These are phyloP conservation scores for Agrotis puta DNA, from an alignment of 2,888 invertebrate species.

Conservation along the genomic window DNA sequence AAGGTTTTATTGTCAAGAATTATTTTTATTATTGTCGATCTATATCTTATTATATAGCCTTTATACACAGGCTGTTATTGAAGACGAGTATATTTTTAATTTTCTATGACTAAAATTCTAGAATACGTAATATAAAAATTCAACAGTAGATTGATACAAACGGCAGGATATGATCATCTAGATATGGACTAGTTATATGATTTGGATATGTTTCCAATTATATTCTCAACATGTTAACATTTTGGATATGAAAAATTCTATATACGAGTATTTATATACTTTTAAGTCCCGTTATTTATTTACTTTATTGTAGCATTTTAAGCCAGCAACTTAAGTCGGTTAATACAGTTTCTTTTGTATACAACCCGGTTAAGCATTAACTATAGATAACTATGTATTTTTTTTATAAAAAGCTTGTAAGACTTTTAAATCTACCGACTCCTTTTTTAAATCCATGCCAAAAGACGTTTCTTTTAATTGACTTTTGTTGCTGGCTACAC, in stretches of 20 bases:
- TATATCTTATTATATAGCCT: slow-evolving; percentile 42
- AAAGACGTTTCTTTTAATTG: background rate
- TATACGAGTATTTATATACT: background rate
- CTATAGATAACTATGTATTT: too few relatives aligned
- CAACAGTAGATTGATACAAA: slow-evolving; percentile 61
- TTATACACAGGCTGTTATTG: slow-evolving; percentile 42
- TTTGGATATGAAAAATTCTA: slow-evolving; percentile 49
- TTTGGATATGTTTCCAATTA: slow-evolving; percentile 51
- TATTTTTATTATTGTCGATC: slow-evolving; percentile 57
- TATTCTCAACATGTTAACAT: slow-evolving; percentile 13
- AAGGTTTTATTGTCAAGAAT: slow-evolving; percentile 50
- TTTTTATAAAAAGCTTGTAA: too few relatives aligned
- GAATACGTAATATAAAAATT: slow-evolving; percentile 56
- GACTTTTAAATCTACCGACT: background rate
- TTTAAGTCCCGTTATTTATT: background rate
- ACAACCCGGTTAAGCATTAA: too few relatives aligned
- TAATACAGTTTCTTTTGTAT: background rate
- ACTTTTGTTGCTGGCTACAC: slow-evolving; percentile 14
- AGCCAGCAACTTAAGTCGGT: slow-evolving; percentile 6
- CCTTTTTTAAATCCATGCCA: too few relatives aligned
- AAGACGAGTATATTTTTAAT: slow-evolving; percentile 37
- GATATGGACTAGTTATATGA: slow-evolving; percentile 43
- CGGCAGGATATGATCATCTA: slow-evolving; percentile 61
- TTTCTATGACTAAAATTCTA: slow-evolving; percentile 33
- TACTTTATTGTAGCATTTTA: background rate